Evolutionary conservation across 1,140 invertebrate species (phyloP), one percentile per base, ranked within the genome.

Genomic region (Drosophila novamexicana): DNA sequence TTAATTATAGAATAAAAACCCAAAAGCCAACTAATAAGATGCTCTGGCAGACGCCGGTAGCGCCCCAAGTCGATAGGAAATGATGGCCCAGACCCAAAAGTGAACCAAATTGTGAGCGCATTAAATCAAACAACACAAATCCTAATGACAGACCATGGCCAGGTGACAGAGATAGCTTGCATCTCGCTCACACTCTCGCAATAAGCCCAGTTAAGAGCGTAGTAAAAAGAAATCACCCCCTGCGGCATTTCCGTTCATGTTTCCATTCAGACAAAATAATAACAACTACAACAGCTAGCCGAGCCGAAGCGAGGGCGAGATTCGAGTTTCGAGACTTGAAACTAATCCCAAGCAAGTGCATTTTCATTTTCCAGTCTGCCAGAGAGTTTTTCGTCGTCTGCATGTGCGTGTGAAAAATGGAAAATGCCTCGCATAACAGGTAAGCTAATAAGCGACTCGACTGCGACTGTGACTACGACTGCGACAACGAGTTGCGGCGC

Each of bases 361-460:
- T 82, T 86, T 79, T 82, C 75, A 76, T 72, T 73, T 73, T 52
- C 50, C 59, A 59, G 74, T 84, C 61, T 81, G 47, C 39, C 36
- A 69, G 58, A 39, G 54, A 63, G 53, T 44, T 57, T 65, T 77
- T 54, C 52, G 47, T 39, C 32, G 67, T 64, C 52, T 69, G 64
- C 44, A 58, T 70, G 75, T 79, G 82, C 83, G 82, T 88, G 83
- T 83, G 79, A 86, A 82, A 84, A 88, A 79, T 66, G 65, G 22
- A 79, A 88, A 82, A 88, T 83, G 75, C 77, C 65, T 71, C 64
- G 62, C 64, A 79, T 79, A 70, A 73, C 83, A 86, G 82, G 83
- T 88, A 88, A 83, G 82, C 88, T 88, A 86, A 88, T 88, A 88
- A 86, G 82, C 79, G 54, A 66, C 63, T 37, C 50, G 54, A 32